phyloP scores from a whole-genome alignment of 2,113 vertebrate genomes.

The Cathartes aura region DNA sequence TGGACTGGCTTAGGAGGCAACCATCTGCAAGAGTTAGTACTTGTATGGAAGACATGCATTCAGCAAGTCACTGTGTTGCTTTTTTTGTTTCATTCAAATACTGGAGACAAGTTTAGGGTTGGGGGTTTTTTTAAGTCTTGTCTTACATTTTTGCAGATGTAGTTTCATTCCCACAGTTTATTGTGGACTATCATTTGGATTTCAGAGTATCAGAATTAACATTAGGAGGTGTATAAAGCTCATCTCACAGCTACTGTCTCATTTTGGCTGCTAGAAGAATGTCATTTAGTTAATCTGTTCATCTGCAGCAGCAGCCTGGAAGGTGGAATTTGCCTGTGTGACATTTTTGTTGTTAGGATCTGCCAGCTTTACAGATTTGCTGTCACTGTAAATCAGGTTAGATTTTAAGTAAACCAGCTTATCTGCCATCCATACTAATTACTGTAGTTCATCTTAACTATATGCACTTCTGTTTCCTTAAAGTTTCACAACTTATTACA shows the following conservation, averaged over 20 bases:
- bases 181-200: background rate
- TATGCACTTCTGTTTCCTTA: constrained; percentile 45
- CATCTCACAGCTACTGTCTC: background rate
- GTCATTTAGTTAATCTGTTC: background rate
- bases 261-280: constrained; percentile 15
- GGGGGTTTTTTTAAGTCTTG: background rate
- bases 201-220: background rate
- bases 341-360: constrained; percentile 38
- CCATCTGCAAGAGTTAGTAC: background rate
- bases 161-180: background rate
- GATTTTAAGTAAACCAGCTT: constrained; percentile 71
- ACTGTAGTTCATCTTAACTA: constrained; percentile 59
- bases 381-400: constrained; percentile 57
- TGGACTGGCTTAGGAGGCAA: background rate
- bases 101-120: background rate
- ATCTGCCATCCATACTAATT: constrained; percentile 73
- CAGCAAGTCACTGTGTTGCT: background rate
- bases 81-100: background rate
- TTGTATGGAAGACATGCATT: background rate
- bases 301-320: constrained; percentile 20
- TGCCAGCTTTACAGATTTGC: constrained; percentile 54
- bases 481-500: constrained; percentile 47
- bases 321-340: constrained; percentile 55
- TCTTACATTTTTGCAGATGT: background rate
- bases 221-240: background rate